Conservation (phyloP, 2,888 invertebrate genomes). For the Ischnura elegans region DNA sequence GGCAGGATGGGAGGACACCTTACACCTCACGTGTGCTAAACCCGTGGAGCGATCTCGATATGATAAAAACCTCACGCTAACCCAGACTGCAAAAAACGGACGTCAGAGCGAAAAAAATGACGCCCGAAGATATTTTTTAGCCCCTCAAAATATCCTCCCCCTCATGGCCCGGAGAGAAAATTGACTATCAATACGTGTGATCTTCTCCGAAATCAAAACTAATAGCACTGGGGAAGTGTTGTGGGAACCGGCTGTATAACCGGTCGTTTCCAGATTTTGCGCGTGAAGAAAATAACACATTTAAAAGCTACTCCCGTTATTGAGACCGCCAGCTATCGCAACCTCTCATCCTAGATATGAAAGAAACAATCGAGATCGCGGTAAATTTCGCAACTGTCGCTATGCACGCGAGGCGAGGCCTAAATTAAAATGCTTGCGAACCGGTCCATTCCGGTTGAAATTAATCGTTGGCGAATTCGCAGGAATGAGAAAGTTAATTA, state of each 20-base stretch:
- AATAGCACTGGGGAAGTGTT: neutral
- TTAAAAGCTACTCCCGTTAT: neutral
- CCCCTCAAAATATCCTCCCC: neutral
- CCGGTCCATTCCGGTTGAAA: neutral
- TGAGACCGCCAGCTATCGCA: neutral
- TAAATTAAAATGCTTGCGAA: neutral
- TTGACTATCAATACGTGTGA: neutral
- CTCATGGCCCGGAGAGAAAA: neutral
- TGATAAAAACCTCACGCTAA: neutral
- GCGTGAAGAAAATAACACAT: neutral
- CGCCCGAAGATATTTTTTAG: neutral
- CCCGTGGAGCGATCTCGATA: neutral
- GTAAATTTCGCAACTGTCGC: neutral
- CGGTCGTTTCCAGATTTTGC: neutral
- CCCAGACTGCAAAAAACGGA: neutral
- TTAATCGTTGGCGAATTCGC: neutral
- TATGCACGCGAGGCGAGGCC: neutral
- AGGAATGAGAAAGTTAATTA: neutral
- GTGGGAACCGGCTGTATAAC: neutral
- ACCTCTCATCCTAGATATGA: neutral
- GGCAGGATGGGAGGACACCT: neutral
- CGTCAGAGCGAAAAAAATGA: neutral
- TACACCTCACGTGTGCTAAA: neutral
- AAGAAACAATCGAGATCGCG: neutral
- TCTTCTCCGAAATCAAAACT: neutral